phyloP scores from a whole-genome alignment of 2,113 vertebrate species.

The Labeo catla region DNA sequence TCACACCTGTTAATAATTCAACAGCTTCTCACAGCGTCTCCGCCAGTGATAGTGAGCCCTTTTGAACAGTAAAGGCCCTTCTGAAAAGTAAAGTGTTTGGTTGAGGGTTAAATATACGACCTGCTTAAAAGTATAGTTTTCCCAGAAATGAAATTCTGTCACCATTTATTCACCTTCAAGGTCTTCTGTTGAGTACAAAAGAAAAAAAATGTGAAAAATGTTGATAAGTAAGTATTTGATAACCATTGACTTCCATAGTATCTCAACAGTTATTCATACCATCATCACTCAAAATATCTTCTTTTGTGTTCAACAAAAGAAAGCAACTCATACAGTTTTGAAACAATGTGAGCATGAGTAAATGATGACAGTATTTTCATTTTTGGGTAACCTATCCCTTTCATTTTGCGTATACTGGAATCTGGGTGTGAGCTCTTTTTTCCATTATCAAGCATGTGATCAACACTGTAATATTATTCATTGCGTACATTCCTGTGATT shows the following conservation, averaged over 20 bases:
- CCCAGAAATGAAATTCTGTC: neutral
- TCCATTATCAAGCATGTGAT: neutral
- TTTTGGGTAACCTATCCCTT: neutral
- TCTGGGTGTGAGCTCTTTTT: slow-evolving; percentile 13
- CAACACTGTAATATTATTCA: neutral
- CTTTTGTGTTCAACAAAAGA: neutral
- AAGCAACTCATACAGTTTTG: neutral
- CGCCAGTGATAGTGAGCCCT: neutral
- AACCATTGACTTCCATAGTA: neutral
- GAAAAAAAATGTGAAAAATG: neutral
- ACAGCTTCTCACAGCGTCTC: neutral
- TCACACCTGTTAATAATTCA: slow-evolving; percentile 31
- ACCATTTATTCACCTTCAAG: neutral
- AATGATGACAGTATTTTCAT: neutral
- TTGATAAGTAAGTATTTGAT: neutral
- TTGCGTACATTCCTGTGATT: neutral
- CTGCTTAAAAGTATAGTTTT: neutral
- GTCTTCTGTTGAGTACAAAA: neutral
- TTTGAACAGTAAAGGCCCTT: neutral
- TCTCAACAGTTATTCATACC: no score
- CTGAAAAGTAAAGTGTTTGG: neutral
- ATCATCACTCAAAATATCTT: neutral
- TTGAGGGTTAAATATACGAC: neutral
- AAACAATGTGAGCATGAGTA: no score
- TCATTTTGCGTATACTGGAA: neutral